Percentiles rank a stretch among this genome's conserved stretches.
Conservation (phyloP, 1,140 invertebrate species). For the Zaprionus camerounensis region DNA sequence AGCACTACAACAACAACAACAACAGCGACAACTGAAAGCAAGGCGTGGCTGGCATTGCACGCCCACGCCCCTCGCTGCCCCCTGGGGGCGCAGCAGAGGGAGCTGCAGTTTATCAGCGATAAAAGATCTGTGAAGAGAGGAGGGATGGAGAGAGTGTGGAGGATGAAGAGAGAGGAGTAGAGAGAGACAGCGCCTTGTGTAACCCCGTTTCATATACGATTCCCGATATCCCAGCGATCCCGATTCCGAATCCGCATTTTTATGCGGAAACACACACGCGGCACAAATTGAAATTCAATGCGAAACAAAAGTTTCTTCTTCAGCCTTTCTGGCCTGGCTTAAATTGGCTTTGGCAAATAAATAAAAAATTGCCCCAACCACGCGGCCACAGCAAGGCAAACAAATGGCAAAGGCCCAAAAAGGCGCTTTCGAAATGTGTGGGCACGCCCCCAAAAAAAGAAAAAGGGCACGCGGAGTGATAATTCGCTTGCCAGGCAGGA, state of each 20-base stretch:
- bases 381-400: constrained; percentile 29
- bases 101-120: constrained; percentile 72
- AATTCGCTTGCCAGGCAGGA: constrained; percentile 54
- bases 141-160: constrained; percentile 20
- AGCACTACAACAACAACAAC: constrained; percentile 25
- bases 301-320: constrained; percentile 58
- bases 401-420: constrained; percentile 46
- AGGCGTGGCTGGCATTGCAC: constrained; percentile 64
- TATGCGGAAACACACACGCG: constrained; percentile 76
- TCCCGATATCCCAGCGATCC: too few species aligned
- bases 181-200: not conserved
- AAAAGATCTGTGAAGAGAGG: constrained; percentile 62
- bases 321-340: constrained; percentile 23
- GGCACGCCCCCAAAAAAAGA: constrained; percentile 7
- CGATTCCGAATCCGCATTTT: constrained; percentile 54
- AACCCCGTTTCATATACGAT: too few species aligned
- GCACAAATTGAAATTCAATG: constrained; percentile 82
- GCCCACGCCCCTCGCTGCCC: constrained; percentile 53
- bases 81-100: constrained; percentile 23
- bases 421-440: constrained; percentile 62
- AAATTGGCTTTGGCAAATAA: constrained; percentile 81
- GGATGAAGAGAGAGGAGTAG: not conserved
- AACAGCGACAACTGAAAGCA: constrained; percentile 32
- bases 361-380: constrained; percentile 48
- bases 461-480: constrained; percentile 48